These are phyloP conservation scores for Diploptera punctata DNA, from an alignment of 2,888 invertebrate genomes.

Conservation along the genomic window DNA sequence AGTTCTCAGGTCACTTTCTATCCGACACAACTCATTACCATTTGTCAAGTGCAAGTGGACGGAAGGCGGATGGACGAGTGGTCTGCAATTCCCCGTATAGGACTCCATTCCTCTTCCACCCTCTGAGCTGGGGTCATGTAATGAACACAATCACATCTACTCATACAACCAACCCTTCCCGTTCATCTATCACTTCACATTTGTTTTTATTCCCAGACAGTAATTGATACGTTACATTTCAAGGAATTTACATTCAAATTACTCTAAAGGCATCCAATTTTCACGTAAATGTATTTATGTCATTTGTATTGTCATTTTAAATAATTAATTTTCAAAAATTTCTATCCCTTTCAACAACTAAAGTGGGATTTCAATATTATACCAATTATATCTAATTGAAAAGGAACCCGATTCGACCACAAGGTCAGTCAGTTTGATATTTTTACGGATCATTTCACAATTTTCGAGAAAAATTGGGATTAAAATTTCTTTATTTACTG, in stretches of 20 bases:
- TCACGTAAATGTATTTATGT: too few species aligned
- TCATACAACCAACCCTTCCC: background rate
- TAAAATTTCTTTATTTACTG: too few species aligned
- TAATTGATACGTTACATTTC: constrained; percentile 3
- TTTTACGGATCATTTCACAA: too few species aligned
- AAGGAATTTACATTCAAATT: background rate
- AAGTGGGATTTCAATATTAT: too few species aligned
- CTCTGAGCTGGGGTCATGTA: constrained; percentile 8
- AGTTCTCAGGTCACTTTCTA: constrained; percentile 24
- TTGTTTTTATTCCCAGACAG: background rate
- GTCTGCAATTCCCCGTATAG: constrained; percentile 22
- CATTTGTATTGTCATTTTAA: too few species aligned
- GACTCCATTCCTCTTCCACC: constrained; percentile 28
- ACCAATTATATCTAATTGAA: too few species aligned
- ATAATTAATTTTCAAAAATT: too few species aligned
- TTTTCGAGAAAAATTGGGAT: too few species aligned
- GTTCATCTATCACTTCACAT: background rate
- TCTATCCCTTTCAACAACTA: too few species aligned
- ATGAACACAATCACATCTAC: constrained; percentile 19
- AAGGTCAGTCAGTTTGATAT: too few species aligned
- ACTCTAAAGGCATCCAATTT: too few species aligned
- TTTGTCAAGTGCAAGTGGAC: constrained; percentile 40
- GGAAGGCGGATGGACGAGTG: constrained; percentile 2
- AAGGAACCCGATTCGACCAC: too few species aligned
- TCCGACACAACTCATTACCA: constrained; percentile 39